Percentiles rank a stretch among this genome's conserved stretches.
These are phyloP conservation scores for Epirrhoe tristata DNA, from an alignment of 2,888 invertebrate genomes.

Conservation along the genomic window DNA sequence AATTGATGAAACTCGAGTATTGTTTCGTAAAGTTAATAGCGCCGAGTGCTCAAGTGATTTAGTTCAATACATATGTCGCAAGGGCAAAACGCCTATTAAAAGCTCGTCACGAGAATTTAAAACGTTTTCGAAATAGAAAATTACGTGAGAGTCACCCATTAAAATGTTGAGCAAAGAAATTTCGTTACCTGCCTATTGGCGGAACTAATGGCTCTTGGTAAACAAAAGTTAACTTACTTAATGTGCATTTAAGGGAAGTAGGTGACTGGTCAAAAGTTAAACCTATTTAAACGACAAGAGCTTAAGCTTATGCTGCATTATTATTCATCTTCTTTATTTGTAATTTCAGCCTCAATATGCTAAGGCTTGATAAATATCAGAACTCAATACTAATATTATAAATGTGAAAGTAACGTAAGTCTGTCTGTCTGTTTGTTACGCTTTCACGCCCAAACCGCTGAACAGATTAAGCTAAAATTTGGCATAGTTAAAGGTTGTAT, in stretches of 20 bases:
- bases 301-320: neutral
- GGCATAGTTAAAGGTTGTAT: too few species aligned
- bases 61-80: slow-evolving; percentile 63
- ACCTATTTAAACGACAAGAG: neutral
- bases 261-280: neutral
- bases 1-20: neutral
- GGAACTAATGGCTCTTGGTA: slow-evolving; percentile 24
- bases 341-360: too few species aligned
- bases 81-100: slow-evolving; percentile 57
- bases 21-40: neutral
- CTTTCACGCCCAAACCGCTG: too few species aligned
- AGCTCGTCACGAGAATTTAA: slow-evolving; percentile 55
- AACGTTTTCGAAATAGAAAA: slow-evolving; percentile 47
- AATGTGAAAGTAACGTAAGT: too few species aligned
- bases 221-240: slow-evolving; percentile 8
- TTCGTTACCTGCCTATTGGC: slow-evolving; percentile 28
- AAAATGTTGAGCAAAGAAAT: slow-evolving; percentile 40
- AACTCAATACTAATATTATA: too few species aligned
- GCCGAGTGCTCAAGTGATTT: slow-evolving; percentile 27
- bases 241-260: neutral
- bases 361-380: too few species aligned
- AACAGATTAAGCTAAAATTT: too few species aligned
- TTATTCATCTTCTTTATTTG: too few species aligned
- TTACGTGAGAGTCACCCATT: slow-evolving; percentile 48
- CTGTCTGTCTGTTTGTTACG: too few species aligned